Evolutionary conservation across 2,113 vertebrate genomes (phyloP).

Genomic region (Tragelaphus strepsiceros): DNA sequence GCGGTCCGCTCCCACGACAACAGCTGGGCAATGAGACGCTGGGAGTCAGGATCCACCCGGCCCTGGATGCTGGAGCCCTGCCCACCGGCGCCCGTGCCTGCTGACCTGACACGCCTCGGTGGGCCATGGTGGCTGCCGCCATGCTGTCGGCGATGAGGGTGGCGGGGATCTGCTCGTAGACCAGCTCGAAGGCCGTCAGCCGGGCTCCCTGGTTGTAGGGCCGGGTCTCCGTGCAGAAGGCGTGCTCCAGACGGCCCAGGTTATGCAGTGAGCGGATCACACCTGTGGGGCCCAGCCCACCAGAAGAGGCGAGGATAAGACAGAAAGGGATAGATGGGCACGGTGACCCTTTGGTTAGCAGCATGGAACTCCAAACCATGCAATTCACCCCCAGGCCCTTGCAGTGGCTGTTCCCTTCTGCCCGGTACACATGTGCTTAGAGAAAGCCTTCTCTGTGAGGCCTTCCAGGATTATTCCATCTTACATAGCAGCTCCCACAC

Average conservation of each 20-base stretch:
- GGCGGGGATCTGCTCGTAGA: conserved; percentile 86
- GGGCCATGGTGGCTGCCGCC: conserved; percentile 87
- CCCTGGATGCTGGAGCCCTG: rapidly evolving
- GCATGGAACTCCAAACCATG: not conserved
- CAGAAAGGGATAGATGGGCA: not conserved
- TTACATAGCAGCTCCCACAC: not conserved
- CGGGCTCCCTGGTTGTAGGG: conserved; percentile 93
- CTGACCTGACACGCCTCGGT: conserved; percentile 86
- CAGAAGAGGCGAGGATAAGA: not conserved
- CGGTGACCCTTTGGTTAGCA: not conserved
- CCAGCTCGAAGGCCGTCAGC: conserved; percentile 90
- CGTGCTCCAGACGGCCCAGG: conserved; percentile 83
- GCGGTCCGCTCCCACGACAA: conserved; percentile 90
- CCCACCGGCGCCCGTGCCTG: rapidly evolving
- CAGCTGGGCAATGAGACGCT: conserved; percentile 76
- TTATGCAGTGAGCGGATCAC: conserved; percentile 88
- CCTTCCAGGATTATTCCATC: not conserved
- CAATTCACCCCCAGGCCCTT: rapidly evolving
- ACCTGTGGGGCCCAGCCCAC: conserved; percentile 67
- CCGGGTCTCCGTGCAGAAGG: conserved; percentile 92
- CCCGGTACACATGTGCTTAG: not conserved
- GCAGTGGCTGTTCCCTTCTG: not conserved
- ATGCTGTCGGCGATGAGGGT: conserved; percentile 92
- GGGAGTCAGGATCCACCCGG: not conserved
- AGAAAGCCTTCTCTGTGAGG: not conserved